phyloP scores from a whole-genome alignment of 1,140 invertebrate species.

The Wiebesia pumilae region DNA sequence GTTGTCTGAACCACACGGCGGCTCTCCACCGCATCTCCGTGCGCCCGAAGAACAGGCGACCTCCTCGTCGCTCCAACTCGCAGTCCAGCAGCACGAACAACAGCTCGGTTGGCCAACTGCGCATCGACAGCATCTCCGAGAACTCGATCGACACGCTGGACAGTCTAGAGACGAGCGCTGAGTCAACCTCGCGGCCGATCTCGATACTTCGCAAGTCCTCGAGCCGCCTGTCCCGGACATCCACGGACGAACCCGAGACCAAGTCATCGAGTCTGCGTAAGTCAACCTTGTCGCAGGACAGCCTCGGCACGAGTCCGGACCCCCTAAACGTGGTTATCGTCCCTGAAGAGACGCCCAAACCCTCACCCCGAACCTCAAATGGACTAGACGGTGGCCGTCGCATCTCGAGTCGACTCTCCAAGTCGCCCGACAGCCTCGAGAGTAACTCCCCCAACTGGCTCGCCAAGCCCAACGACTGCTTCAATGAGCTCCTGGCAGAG shows the following conservation, averaged over 20 bases:
- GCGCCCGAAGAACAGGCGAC: slow-evolving; percentile 71
- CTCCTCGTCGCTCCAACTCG: slow-evolving; percentile 63
- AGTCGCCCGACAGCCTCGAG: slow-evolving; percentile 70
- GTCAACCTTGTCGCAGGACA: slow-evolving; percentile 69
- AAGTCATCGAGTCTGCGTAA: slow-evolving; percentile 62
- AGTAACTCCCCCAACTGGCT: slow-evolving; percentile 57
- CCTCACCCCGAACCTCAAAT: slow-evolving; percentile 14
- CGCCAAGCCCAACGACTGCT: slow-evolving; percentile 67
- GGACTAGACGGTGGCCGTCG: not conserved
- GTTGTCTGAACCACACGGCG: slow-evolving; percentile 68
- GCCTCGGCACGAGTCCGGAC: slow-evolving; percentile 60
- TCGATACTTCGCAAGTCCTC: slow-evolving; percentile 68
- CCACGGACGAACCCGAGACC: slow-evolving; percentile 66
- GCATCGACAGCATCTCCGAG: slow-evolving; percentile 48
- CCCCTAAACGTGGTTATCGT: no score
- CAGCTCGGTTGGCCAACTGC: slow-evolving; percentile 24
- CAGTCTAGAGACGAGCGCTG: slow-evolving; percentile 38
- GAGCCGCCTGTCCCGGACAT: slow-evolving; percentile 65
- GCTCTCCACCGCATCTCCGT: slow-evolving; percentile 72
- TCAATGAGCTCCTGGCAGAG: slow-evolving; percentile 62
- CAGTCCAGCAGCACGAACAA: slow-evolving; percentile 54
- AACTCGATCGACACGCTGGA: slow-evolving; percentile 37
- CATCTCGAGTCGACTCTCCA: slow-evolving; percentile 63
- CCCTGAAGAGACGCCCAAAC: slow-evolving; percentile 16
- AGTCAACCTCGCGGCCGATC: slow-evolving; percentile 52